A percentile compares a stretch with the other conserved stretches of the same genome.
Conservation (phyloP, 2,113 vertebrate genomes). For the Noctilio leporinus region DNA sequence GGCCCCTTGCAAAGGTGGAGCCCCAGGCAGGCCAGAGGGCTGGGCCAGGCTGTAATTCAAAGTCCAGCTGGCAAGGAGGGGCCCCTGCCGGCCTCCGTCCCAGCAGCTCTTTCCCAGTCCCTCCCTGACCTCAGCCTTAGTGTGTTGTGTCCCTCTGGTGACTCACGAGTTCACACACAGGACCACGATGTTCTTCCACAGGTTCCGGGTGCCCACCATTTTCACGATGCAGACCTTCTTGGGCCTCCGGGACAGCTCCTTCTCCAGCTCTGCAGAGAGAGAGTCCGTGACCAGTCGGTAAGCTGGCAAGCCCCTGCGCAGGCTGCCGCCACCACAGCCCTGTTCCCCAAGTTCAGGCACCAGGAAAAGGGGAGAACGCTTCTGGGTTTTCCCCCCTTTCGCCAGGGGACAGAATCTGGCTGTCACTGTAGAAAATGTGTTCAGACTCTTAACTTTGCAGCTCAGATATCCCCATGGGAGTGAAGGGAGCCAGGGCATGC, state of each 20-base stretch:
- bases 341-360: neutral
- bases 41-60: neutral
- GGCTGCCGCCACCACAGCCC: neutral
- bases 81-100: neutral
- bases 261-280: constrained; percentile 89
- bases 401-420: neutral
- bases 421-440: neutral
- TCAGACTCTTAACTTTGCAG: fast-evolving
- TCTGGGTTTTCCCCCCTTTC: neutral
- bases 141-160: fast-evolving
- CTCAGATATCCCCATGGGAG: neutral
- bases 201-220: constrained; percentile 94
- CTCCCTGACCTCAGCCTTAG: fast-evolving
- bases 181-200: constrained; percentile 99
- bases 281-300: neutral
- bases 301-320: fast-evolving
- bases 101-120: neutral
- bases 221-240: constrained; percentile 93
- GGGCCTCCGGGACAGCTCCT: constrained; percentile 89
- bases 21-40: too few relatives aligned
- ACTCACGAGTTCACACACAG: constrained; percentile 99
- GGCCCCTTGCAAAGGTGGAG: neutral
- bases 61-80: neutral
- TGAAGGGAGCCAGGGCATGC: neutral
- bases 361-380: neutral